Conservation (phyloP, 2,113 vertebrate genomes). For the Zootoca vivipara region DNA sequence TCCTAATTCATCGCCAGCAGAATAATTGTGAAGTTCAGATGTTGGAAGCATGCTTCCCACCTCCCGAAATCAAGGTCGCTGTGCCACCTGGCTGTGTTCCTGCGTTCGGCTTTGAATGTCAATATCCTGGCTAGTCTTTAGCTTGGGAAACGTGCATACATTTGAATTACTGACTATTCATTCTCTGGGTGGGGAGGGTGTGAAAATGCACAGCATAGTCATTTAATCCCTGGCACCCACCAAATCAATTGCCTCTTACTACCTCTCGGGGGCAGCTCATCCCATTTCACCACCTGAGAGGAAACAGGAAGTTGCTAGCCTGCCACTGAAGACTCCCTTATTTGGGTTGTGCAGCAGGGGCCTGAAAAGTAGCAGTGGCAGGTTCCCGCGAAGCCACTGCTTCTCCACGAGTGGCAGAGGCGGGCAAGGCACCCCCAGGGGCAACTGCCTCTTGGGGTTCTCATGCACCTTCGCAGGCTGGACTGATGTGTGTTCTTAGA, state of each 20-base stretch:
- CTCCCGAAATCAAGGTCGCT: conserved; percentile 4
- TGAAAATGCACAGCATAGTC: not conserved
- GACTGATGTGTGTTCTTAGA: not conserved
- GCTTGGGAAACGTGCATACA: not conserved
- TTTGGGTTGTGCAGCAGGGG: not conserved
- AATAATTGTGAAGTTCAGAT: conserved; percentile 11
- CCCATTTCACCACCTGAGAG: not conserved
- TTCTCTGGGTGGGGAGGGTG: not conserved
- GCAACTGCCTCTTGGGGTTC: too few species aligned
- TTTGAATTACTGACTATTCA: conserved; percentile 1
- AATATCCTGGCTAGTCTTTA: not conserved
- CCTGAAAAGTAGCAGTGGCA: not conserved
- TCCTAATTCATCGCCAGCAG: not conserved
- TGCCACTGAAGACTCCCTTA: too few species aligned
- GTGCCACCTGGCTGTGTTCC: not conserved
- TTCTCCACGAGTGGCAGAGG: too few species aligned
- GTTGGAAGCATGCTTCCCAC: not conserved
- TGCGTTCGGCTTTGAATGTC: not conserved
- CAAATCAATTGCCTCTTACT: not conserved
- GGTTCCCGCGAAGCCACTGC: not conserved
- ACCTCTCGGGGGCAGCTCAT: not conserved
- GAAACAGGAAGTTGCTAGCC: too few species aligned
- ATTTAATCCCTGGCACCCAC: not conserved
- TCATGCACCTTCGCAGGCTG: not conserved
- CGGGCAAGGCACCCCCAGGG: too few species aligned